These are phyloP conservation scores for Cladopsammia gracilis DNA, from an alignment of 64 coral and sea anemone genomes.

Conservation along the genomic window DNA sequence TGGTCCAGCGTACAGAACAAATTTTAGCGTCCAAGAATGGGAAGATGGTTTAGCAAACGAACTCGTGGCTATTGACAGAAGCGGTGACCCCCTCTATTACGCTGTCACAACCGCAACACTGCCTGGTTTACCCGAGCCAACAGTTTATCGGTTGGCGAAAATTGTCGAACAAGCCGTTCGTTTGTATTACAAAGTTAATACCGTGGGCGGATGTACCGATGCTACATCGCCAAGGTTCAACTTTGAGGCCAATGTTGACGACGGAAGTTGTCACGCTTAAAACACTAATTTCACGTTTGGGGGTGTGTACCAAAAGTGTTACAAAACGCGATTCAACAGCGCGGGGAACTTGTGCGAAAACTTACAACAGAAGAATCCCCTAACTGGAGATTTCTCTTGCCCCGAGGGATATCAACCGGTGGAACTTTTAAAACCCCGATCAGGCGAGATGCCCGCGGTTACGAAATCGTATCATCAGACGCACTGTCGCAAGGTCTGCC, in stretches of 20 bases:
- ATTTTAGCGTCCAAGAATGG: slow-evolving; percentile 64
- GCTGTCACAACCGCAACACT: slow-evolving; percentile 45
- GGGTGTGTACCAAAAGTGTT: slow-evolving; percentile 71
- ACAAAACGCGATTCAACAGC: background rate
- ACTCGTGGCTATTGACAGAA: slow-evolving; percentile 40
- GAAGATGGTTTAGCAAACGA: slow-evolving; percentile 42
- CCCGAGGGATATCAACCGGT: background rate
- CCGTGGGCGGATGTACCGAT: slow-evolving; percentile 70
- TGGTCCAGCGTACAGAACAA: slow-evolving; percentile 52
- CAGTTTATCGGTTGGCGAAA: slow-evolving; percentile 16
- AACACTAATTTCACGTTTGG: slow-evolving; percentile 75
- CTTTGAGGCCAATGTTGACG: slow-evolving; percentile 69
- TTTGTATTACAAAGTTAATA: slow-evolving; percentile 76
- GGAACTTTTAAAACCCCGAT: slow-evolving; percentile 21
- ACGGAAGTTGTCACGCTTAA: slow-evolving; percentile 57
- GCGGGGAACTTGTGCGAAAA: slow-evolving; percentile 64
- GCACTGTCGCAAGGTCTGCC: slow-evolving; percentile 46
- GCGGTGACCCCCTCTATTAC: slow-evolving; percentile 46
- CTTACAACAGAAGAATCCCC: slow-evolving; percentile 70
- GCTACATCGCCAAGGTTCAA: slow-evolving; percentile 58
- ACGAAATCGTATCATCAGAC: slow-evolving; percentile 79
- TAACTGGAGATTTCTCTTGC: slow-evolving; percentile 43
- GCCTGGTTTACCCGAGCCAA: slow-evolving; percentile 16
- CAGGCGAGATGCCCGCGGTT: slow-evolving; percentile 10
- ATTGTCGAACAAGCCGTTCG: slow-evolving; percentile 62